These are phyloP conservation scores for Pollachius pollachius DNA, from an alignment of 2,113 vertebrate genomes.

Conservation along the genomic window DNA sequence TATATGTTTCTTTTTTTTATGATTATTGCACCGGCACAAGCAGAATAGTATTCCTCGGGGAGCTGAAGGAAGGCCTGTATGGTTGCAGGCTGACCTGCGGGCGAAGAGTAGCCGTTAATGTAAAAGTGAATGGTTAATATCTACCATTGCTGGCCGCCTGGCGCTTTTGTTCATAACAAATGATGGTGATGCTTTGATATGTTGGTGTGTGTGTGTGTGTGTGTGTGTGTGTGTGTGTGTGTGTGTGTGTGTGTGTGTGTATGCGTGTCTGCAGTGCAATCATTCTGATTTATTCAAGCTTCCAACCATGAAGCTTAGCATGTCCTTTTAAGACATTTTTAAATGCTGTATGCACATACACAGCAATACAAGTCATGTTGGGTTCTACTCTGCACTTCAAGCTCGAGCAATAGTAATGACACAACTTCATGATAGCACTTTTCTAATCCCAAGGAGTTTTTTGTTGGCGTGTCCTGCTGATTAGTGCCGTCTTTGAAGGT, in stretches of 20 bases:
- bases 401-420: too few species aligned
- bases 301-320: too few species aligned
- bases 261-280: constrained; percentile 6
- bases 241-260: too few species aligned
- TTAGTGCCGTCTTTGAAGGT: too few species aligned
- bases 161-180: constrained; percentile 53
- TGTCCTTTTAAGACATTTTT: too few species aligned
- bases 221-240: constrained; percentile 1
- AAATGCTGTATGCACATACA: too few species aligned
- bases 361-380: too few species aligned
- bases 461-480: too few species aligned
- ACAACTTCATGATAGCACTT: too few species aligned
- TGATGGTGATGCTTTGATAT: constrained; percentile 48
- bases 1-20: constrained; percentile 53
- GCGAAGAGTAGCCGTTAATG: constrained; percentile 62
- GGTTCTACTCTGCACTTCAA: too few species aligned
- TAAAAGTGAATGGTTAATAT: constrained; percentile 62
- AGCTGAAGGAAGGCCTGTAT: constrained; percentile 62
- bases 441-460: too few species aligned
- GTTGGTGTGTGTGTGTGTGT: constrained; percentile 37
- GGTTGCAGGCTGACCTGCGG: constrained; percentile 70
- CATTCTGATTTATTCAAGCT: too few species aligned
- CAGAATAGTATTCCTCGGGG: constrained; percentile 65
- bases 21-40: constrained; percentile 56
- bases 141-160: constrained; percentile 45